These are phyloP conservation scores for Notothenia rossii DNA, from an alignment of 2,113 vertebrate genomes.

Conservation along the genomic window DNA sequence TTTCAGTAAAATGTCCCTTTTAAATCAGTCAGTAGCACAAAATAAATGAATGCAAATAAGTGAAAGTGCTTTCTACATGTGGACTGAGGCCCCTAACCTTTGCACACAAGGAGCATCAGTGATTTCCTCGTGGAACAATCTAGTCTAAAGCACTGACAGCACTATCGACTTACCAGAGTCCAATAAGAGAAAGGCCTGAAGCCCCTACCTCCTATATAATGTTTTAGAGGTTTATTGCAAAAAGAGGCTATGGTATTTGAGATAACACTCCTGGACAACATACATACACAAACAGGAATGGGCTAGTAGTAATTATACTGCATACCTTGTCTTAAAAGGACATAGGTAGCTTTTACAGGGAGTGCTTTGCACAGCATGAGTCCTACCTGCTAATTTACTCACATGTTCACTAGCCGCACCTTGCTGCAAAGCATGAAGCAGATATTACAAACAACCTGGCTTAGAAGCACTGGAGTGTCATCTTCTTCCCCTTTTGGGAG, in stretches of 20 bases:
- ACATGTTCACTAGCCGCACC: background rate
- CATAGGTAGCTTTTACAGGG: constrained; percentile 14
- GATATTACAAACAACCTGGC: background rate
- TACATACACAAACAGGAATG: background rate
- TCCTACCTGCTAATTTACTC: constrained; percentile 25
- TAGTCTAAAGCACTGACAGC: constrained; percentile 1
- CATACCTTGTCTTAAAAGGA: constrained; percentile 9
- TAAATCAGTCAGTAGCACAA: constrained; percentile 8
- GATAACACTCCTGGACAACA: constrained; percentile 23
- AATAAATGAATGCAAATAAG: no score
- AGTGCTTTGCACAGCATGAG: background rate
- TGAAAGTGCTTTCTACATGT: background rate
- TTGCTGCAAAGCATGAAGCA: background rate
- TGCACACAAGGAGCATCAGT: background rate
- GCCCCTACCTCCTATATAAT: constrained; percentile 18
- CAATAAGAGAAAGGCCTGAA: constrained; percentile 50
- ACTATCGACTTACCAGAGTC: constrained; percentile 29
- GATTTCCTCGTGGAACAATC: background rate
- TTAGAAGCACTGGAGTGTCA: background rate
- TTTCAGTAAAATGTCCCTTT: background rate
- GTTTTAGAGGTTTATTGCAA: constrained; percentile 23
- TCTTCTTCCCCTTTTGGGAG: constrained; percentile 7
- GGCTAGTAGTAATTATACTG: constrained; percentile 26
- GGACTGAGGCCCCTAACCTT: background rate
- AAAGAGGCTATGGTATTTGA: constrained; percentile 32